These are phyloP conservation scores for Eulithis testata DNA, from an alignment of 2,888 invertebrate species.

Conservation along the genomic window DNA sequence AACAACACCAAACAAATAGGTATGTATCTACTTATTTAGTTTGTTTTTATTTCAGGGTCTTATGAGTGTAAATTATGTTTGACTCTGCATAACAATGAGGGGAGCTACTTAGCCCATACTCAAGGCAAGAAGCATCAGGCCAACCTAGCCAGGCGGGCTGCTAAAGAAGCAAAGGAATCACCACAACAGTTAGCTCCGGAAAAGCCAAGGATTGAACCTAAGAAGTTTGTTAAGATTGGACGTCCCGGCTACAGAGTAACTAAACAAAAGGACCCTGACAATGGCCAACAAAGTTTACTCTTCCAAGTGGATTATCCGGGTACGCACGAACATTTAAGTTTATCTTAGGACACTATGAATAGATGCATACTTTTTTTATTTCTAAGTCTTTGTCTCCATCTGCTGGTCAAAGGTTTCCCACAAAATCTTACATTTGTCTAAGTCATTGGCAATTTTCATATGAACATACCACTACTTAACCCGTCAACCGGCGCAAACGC, in stretches of 20 bases:
- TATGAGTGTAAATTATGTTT: constrained; percentile 99
- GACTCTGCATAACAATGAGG: constrained; percentile 99
- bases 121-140: constrained; percentile 99
- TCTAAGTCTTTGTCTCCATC: too few relatives aligned
- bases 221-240: constrained; percentile 99
- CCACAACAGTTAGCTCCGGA: constrained; percentile 97
- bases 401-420: too few relatives aligned
- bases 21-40: not conserved
- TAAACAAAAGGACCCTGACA: constrained; percentile 98
- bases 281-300: constrained; percentile 97
- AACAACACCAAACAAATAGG: not conserved
- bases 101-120: constrained; percentile 99
- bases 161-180: constrained; percentile 99
- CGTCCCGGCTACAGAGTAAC: constrained; percentile 99
- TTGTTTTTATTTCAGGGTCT: constrained; percentile 85
- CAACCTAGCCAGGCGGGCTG: constrained; percentile 98
- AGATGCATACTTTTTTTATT: not conserved
- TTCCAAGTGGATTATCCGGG: constrained; percentile 98
- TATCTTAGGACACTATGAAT: not conserved
- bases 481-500: too few relatives aligned
- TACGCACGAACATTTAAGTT: constrained; percentile 46
- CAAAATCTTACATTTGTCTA: too few relatives aligned
- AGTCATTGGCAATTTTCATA: not conserved
- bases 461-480: not conserved
- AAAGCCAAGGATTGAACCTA: constrained; percentile 98